Percentiles rank a stretch among this genome's conserved stretches.
phyloP scores from a whole-genome alignment of 1,140 invertebrate genomes.

The Achatina immaculata region DNA sequence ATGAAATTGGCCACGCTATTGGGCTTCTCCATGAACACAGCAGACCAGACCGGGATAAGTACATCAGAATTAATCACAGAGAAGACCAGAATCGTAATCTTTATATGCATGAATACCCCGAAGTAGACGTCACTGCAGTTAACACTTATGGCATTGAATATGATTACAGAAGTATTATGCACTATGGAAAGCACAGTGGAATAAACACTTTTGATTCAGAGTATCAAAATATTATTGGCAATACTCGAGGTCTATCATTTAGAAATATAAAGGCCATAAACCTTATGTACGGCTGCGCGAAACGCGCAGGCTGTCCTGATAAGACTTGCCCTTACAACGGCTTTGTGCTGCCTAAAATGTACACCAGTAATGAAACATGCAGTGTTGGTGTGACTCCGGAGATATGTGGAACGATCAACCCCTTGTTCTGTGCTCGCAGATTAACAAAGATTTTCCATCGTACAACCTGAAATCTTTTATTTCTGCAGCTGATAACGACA shows the following conservation, averaged over 20 bases:
- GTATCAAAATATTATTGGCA: conserved; percentile 53
- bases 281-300: conserved; percentile 53
- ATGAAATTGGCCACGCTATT: conserved; percentile 69
- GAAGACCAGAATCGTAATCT: conserved; percentile 72
- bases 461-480: background rate
- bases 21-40: conserved; percentile 75
- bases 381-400: conserved; percentile 26
- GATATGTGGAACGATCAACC: background rate
- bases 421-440: background rate
- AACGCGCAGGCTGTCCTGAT: background rate
- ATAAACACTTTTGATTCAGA: conserved; percentile 48
- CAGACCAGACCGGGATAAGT: conserved; percentile 65
- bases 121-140: conserved; percentile 64
- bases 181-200: conserved; percentile 58
- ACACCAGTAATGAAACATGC: background rate
- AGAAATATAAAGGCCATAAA: conserved; percentile 57
- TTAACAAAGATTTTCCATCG: background rate
- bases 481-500: background rate
- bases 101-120: conserved; percentile 73
- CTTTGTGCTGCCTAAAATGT: background rate
- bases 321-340: background rate
- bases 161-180: conserved; percentile 73
- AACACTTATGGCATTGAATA: conserved; percentile 72
- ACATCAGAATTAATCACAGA: conserved; percentile 72
- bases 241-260: conserved; percentile 46